These are phyloP conservation scores for Sinocyclocheilus rhinocerous DNA, from an alignment of 2,113 vertebrate species.

Conservation along the genomic window DNA sequence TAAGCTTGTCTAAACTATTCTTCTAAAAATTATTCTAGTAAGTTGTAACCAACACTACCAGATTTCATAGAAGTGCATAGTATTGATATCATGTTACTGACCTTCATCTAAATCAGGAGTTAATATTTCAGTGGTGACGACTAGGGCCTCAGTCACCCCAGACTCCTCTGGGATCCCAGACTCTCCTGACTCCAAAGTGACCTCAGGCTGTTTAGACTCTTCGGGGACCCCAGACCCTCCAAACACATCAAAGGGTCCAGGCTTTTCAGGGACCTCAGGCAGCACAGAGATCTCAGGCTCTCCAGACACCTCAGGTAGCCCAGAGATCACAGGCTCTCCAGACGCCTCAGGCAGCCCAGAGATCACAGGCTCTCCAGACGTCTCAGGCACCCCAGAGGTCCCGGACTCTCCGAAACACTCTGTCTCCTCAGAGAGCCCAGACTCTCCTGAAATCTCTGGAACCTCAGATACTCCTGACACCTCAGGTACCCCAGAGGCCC, in stretches of 20 bases:
- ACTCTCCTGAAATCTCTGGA: not conserved
- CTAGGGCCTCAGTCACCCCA: constrained; percentile 8
- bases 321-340: not conserved
- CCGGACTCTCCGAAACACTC: no score
- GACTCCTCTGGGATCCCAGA: not conserved
- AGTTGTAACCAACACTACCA: not conserved
- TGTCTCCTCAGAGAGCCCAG: not conserved
- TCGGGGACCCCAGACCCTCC: not conserved
- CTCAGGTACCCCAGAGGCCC: constrained; percentile 48
- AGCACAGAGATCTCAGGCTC: not conserved
- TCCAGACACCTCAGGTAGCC: not conserved
- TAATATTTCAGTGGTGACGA: constrained; percentile 47
- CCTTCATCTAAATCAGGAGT: constrained; percentile 68
- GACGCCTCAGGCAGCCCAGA: constrained; percentile 51
- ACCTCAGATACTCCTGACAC: constrained; percentile 29
- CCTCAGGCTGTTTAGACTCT: not conserved
- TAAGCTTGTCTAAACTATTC: not conserved
- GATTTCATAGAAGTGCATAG: not conserved
- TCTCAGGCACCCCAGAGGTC: not conserved
- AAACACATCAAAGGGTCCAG: not conserved
- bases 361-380: not conserved
- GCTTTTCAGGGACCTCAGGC: constrained; percentile 53
- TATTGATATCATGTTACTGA: constrained; percentile 67
- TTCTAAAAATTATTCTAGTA: not conserved
- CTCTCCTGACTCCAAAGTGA: constrained; percentile 30